These are phyloP conservation scores for Corvus hawaiiensis DNA, from an alignment of 2,113 vertebrate genomes.

Conservation along the genomic window DNA sequence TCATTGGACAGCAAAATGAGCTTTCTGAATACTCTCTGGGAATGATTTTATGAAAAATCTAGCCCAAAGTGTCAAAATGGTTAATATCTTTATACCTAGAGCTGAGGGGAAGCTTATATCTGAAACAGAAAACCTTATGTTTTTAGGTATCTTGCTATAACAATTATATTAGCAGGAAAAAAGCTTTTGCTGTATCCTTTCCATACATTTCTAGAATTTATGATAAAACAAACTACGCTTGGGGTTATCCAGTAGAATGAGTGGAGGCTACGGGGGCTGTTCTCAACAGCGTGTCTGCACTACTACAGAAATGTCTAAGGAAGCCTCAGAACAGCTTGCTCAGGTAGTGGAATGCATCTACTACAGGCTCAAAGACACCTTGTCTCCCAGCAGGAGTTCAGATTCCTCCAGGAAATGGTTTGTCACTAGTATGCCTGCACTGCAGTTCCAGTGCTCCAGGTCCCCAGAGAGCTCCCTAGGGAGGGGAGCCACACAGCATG, in stretches of 20 bases:
- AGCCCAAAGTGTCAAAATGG: background rate
- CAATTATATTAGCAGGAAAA: background rate
- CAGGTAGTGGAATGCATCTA: background rate
- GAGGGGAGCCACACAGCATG: fast-evolving
- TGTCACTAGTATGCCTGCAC: background rate
- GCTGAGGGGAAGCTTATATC: background rate
- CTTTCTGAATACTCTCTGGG: background rate
- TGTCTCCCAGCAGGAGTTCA: background rate
- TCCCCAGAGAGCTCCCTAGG: background rate
- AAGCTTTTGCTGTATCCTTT: background rate
- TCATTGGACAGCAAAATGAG: background rate
- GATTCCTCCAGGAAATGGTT: background rate
- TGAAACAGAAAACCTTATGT: background rate
- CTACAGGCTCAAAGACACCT: background rate
- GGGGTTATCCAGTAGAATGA: background rate
- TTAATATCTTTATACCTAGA: background rate
- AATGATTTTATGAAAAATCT: background rate
- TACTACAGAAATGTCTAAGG: background rate
- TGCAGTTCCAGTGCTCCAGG: background rate
- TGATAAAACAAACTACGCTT: background rate
- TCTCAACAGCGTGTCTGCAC: background rate
- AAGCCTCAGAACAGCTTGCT: background rate
- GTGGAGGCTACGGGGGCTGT: background rate
- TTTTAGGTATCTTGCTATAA: background rate
- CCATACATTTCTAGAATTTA: background rate